Base-by-base conservation (phyloP, 2,888 invertebrate species). In the Chirona hameri region DNA sequence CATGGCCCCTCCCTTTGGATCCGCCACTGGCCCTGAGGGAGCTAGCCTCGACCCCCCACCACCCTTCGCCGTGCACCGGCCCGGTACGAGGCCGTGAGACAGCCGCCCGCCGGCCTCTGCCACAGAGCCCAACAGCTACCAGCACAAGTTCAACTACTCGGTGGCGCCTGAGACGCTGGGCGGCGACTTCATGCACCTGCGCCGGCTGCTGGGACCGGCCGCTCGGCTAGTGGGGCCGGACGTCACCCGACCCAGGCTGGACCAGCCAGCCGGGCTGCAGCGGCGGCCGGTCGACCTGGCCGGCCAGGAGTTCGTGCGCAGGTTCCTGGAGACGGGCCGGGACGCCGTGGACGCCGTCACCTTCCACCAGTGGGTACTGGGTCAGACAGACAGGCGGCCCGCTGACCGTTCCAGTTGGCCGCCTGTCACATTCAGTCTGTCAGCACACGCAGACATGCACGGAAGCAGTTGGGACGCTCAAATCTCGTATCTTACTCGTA, bases 291-390 rank as follows among this genome's bases (percentile, higher is more conserved):
- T 79, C 29, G 9, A 82, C 24, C 80, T 82, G 79, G 81, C 84
- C 39, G 82, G 84, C 0, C 15, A 87, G 76, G 86, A 87, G 81
- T 89, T 87, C 84, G 86, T 90, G 1, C 86, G 86, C 84, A 87
- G 88, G 83, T 89, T 88, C 84, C 86, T 90, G 27, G 84, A 84
- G 83, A 12, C 46, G 15, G 85, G 85, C 81, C 90, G 92, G 0
- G 82, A 57, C 90, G 90, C 84, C 89, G 88, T 84, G 87, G 90
- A 91, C 88, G 91, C 90, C 69, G 88, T 92, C 76, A 91, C 92
- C 1, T 93, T 93, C 92, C 94, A 94, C 88, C 93, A 94, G 88
- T 93, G 88, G 91, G 91, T 90, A 87, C 82, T n/a, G n/a, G n/a
- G n/a, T n/a, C n/a, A n/a, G n/a, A n/a, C n/a, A n/a, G n/a, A n/a